Base-by-base conservation (phyloP, 2,888 invertebrate genomes). In the Cancer borealis region DNA sequence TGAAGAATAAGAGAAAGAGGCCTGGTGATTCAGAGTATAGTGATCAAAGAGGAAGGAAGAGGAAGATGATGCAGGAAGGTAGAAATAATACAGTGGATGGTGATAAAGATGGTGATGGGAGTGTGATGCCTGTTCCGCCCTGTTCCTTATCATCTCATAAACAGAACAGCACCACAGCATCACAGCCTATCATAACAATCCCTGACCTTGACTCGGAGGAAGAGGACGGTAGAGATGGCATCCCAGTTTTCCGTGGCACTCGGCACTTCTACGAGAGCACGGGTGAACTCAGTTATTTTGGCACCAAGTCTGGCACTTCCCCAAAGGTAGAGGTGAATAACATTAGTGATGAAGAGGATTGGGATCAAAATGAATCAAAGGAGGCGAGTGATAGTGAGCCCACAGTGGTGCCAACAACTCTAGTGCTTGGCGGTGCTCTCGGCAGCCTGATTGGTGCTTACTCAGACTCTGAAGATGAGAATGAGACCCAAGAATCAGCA, bases 401-500 rank as follows among this genome's bases (percentile, higher is more conserved):
- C 17, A 10, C 84, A 3, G 39, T 30, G 10, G n/a, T 4, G 49
- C n/a, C 73, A 2, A 10, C 73, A n/a, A 73, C 26, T 8, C 30
- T 92, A 8, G 90, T 94, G 17, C 89, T 95, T 12, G 93, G 94
- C 14, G 93, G 93, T 92, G 97, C 97, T 21, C 96, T 97, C 95
- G 97, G 97, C 88, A 97, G 97, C 93, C 96, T 97, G 46, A 97
- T 97, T 96, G 97, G 97, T 96, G 97, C 97, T 93, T 97, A 97
- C 90, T 97, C 97, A 94, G 97, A 97, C 95, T 97, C 97, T 96
- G 97, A 97, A 90, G 88, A 97, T 96, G 96, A 95, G 94, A 88
- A 92, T 95, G 46, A 26, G 26, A 45, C 90, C 3, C 10, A 46
- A 12, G 66, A 60, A 26, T 12, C 39, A 30, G 26, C 30, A 66